These are phyloP conservation scores for Sebastes matsubarae DNA, from an alignment of 2,797 vertebrate genomes.

Conservation along the genomic window DNA sequence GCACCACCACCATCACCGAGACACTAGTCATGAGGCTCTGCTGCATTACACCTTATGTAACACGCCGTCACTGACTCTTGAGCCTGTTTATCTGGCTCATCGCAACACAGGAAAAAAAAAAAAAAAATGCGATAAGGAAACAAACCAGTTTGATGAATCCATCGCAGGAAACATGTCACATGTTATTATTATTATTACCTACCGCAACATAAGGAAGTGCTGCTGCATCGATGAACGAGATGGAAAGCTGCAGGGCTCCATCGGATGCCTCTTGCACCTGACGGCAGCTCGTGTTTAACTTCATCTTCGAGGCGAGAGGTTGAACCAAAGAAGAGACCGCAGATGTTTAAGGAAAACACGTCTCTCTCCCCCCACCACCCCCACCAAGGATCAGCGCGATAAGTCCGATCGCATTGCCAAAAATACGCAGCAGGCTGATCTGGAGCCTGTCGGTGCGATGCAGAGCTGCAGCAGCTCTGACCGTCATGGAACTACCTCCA, in stretches of 20 bases:
- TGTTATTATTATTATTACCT: slow-evolving; percentile 17
- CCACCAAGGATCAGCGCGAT: neutral
- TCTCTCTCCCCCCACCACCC: neutral
- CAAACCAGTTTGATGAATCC: neutral
- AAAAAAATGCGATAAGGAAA: neutral
- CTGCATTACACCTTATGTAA: slow-evolving; percentile 83
- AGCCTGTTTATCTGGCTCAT: slow-evolving; percentile 64
- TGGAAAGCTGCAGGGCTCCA: slow-evolving; percentile 69
- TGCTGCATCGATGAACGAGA: slow-evolving; percentile 77
- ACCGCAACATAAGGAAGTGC: slow-evolving; percentile 84
- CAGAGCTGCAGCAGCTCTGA: slow-evolving; percentile 71
- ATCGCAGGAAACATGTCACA: neutral
- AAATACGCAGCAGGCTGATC: slow-evolving; percentile 5
- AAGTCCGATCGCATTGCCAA: slow-evolving; percentile 2
- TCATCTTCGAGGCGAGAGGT: slow-evolving; percentile 75
- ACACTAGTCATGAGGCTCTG: slow-evolving; percentile 72
- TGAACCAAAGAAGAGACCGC: slow-evolving; percentile 36
- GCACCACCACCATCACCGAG: slow-evolving; percentile 43
- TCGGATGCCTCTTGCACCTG: slow-evolving; percentile 79
- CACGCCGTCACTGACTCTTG: slow-evolving; percentile 68
- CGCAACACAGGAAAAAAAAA: neutral
- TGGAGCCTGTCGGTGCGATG: slow-evolving; percentile 30
- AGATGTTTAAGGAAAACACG: slow-evolving; percentile 12
- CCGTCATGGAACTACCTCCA: slow-evolving; percentile 66
- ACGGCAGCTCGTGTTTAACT: slow-evolving; percentile 69